A percentile compares a stretch with the other conserved stretches of the same genome.
These are phyloP conservation scores for Vanacampus margaritifer DNA, from an alignment of 2,113 vertebrate species.

Conservation along the genomic window DNA sequence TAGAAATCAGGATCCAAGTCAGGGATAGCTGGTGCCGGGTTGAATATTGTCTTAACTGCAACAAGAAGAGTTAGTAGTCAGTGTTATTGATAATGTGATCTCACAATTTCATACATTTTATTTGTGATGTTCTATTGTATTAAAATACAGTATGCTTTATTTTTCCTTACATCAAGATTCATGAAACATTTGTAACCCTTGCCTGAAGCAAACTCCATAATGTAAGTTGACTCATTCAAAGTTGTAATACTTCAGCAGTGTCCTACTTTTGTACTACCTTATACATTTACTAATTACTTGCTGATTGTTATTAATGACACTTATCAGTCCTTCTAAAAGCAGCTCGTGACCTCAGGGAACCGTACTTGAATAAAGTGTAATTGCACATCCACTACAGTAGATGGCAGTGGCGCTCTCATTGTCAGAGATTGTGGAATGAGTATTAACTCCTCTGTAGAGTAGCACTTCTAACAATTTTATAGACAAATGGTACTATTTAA, in stretches of 20 bases:
- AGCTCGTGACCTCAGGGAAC: too few relatives aligned
- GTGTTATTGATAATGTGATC: constrained; percentile 13
- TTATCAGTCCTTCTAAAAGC: too few relatives aligned
- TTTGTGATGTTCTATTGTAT: background rate
- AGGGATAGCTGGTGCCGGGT: constrained; percentile 87
- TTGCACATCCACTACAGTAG: too few relatives aligned
- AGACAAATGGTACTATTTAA: too few relatives aligned
- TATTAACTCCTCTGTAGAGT: too few relatives aligned
- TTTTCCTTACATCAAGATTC: background rate
- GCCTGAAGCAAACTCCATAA: background rate
- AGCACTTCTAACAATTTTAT: too few relatives aligned
- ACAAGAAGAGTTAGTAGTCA: constrained; percentile 29
- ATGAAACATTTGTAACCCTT: background rate
- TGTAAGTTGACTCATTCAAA: background rate
- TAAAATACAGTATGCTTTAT: background rate
- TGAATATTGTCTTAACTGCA: constrained; percentile 93
- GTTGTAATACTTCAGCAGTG: background rate
- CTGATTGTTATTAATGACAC: too few relatives aligned
- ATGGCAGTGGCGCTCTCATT: too few relatives aligned
- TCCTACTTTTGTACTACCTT: background rate
- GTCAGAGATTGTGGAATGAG: too few relatives aligned
- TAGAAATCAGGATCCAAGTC: constrained; percentile 87
- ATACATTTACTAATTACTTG: background rate
- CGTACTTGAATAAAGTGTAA: too few relatives aligned
- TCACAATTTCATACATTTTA: constrained; percentile 5